A percentile compares a stretch with the other conserved stretches of the same genome.
phyloP scores from a whole-genome alignment of 2,113 vertebrate species.

The Phalacrocorax pelagicus region DNA sequence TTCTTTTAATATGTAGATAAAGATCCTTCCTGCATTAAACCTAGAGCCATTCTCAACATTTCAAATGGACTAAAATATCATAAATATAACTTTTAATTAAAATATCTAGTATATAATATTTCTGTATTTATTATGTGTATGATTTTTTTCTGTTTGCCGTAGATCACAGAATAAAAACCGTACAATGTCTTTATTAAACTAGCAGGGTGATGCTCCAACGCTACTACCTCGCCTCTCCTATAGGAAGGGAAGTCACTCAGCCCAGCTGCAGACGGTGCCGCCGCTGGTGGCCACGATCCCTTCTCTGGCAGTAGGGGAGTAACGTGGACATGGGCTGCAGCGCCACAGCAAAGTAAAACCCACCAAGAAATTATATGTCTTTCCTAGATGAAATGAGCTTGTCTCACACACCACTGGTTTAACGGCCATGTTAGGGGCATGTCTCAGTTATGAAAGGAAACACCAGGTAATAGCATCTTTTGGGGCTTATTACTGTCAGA shows the following conservation, averaged over 20 bases:
- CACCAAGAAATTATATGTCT: neutral
- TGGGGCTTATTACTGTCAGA: neutral
- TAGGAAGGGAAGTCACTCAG: neutral
- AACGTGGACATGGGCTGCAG: neutral
- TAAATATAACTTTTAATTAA: conserved; percentile 64
- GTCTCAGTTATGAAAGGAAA: neutral
- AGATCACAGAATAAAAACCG: neutral
- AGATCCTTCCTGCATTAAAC: conserved; percentile 12
- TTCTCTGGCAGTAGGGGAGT: neutral
- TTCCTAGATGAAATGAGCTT: neutral
- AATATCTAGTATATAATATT: neutral
- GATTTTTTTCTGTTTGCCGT: neutral
- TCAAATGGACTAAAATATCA: neutral
- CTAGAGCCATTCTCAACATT: neutral
- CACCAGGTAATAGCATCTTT: neutral
- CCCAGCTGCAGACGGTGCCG: neutral
- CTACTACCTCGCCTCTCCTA: neutral
- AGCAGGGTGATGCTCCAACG: neutral
- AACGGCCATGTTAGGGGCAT: neutral
- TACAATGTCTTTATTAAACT: neutral
- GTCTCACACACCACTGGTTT: neutral
- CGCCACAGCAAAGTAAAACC: neutral
- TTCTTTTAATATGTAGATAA: neutral
- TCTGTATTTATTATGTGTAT: neutral
- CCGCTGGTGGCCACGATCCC: neutral